These are phyloP conservation scores for Heliangelus exortis DNA, from an alignment of 2,797 vertebrate genomes.

Conservation along the genomic window DNA sequence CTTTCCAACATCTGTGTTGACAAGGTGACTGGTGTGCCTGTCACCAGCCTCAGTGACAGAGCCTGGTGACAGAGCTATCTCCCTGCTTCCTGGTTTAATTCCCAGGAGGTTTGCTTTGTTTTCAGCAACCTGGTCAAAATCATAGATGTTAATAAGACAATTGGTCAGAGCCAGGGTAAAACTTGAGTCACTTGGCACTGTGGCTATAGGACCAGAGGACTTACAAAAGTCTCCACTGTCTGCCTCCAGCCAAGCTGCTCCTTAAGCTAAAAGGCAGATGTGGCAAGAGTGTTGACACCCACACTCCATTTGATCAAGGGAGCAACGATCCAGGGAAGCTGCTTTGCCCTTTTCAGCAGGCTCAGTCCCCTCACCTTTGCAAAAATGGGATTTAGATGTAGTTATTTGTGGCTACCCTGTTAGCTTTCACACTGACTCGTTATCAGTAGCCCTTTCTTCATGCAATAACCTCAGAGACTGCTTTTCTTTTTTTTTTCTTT, in stretches of 20 bases:
- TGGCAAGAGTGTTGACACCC: background rate
- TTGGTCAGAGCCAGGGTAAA: background rate
- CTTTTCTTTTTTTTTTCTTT: background rate
- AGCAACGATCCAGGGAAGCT: background rate
- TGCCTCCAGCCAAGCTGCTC: background rate
- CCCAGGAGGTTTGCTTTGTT: background rate
- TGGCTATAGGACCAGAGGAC: accelerated
- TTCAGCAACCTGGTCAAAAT: background rate
- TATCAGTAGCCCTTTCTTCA: background rate
- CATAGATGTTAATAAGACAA: background rate
- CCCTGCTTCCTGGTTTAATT: background rate
- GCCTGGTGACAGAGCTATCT: background rate
- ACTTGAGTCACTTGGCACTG: background rate
- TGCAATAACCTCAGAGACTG: background rate
- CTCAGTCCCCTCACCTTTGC: background rate
- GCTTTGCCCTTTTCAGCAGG: background rate
- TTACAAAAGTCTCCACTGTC: accelerated
- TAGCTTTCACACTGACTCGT: background rate
- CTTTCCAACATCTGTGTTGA: background rate
- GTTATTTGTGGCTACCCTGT: background rate
- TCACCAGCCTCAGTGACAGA: background rate
- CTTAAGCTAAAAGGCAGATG: background rate
- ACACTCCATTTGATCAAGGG: accelerated
- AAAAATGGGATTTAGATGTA: background rate
- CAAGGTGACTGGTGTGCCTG: background rate